Conservation (phyloP, 1,140 invertebrate genomes). For the Monomorium pharaonis region DNA sequence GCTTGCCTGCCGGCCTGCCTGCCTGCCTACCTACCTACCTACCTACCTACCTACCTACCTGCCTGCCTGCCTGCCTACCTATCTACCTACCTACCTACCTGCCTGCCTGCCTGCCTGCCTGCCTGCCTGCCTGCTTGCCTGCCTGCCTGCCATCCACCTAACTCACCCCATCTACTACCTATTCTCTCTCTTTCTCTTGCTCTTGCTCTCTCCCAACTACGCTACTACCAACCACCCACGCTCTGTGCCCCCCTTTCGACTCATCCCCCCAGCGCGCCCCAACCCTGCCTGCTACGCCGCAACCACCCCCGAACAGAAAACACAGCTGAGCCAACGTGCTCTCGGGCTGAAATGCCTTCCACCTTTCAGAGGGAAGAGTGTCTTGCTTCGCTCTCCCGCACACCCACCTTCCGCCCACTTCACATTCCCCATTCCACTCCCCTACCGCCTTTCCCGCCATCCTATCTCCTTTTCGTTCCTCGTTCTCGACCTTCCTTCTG, state of each 20-base stretch:
- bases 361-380: slow-evolving; percentile 75
- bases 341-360: slow-evolving; percentile 77
- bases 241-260: slow-evolving; percentile 71
- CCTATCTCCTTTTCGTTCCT: slow-evolving; percentile 58
- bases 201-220: slow-evolving; percentile 51
- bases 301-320: slow-evolving; percentile 81
- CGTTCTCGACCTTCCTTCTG: slow-evolving; percentile 62
- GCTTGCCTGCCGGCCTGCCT: slow-evolving; percentile 64
- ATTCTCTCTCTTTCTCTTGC: slow-evolving; percentile 37
- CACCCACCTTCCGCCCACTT: slow-evolving; percentile 41
- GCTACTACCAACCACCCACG: slow-evolving; percentile 69
- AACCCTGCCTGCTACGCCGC: slow-evolving; percentile 72
- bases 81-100: slow-evolving; percentile 57
- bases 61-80: slow-evolving; percentile 69
- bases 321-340: slow-evolving; percentile 83
- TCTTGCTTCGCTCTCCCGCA: slow-evolving; percentile 66
- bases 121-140: slow-evolving; percentile 53
- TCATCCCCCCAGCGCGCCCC: slow-evolving; percentile 64
- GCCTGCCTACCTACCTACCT: slow-evolving; percentile 66
- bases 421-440: slow-evolving; percentile 34
- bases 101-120: slow-evolving; percentile 66
- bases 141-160: slow-evolving; percentile 78
- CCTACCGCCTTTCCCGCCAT: slow-evolving; percentile 33
- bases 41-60: slow-evolving; percentile 58
- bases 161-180: slow-evolving; percentile 70